These are phyloP conservation scores for Macrostomum cliftonense DNA, from an alignment of 2,888 invertebrate genomes.

Conservation along the genomic window DNA sequence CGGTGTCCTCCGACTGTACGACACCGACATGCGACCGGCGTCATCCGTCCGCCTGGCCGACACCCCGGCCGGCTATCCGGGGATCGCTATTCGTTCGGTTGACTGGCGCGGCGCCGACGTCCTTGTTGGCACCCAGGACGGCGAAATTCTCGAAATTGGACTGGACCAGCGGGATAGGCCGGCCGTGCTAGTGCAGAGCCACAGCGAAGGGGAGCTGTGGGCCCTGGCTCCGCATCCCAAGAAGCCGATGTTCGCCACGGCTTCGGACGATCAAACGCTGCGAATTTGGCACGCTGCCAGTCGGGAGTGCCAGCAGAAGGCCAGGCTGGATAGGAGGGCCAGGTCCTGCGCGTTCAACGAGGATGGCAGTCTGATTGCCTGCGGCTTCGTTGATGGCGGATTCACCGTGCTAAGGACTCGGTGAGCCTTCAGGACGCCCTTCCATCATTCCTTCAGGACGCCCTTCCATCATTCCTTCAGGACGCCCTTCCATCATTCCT, in stretches of 20 bases:
- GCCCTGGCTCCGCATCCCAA: slow-evolving; percentile 33
- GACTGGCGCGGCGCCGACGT: slow-evolving; percentile 30
- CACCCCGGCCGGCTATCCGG: slow-evolving; percentile 30
- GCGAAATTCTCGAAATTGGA: slow-evolving; percentile 33
- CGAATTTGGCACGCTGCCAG: slow-evolving; percentile 28
- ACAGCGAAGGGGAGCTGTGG: slow-evolving; percentile 37
- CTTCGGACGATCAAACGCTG: slow-evolving; percentile 36
- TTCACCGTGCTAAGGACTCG: slow-evolving; percentile 31
- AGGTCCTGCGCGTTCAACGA: slow-evolving; percentile 33
- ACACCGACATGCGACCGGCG: slow-evolving; percentile 27
- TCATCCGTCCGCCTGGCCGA: slow-evolving; percentile 24
- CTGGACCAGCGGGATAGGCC: slow-evolving; percentile 24
- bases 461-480: too few species aligned
- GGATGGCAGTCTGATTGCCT: slow-evolving; percentile 31
- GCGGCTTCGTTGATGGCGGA: slow-evolving; percentile 32
- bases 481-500: too few species aligned
- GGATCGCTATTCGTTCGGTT: slow-evolving; percentile 28
- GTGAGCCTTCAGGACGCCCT: slow-evolving; percentile 15
- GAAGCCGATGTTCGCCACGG: slow-evolving; percentile 35
- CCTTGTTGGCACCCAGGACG: slow-evolving; percentile 33
- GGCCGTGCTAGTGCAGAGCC: slow-evolving; percentile 29
- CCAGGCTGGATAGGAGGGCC: slow-evolving; percentile 27
- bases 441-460: too few species aligned
- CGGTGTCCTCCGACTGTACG: slow-evolving; percentile 30
- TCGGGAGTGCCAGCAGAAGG: slow-evolving; percentile 24